Conservation (phyloP, 2,888 invertebrate genomes). For the Euplagia quadripunctaria region DNA sequence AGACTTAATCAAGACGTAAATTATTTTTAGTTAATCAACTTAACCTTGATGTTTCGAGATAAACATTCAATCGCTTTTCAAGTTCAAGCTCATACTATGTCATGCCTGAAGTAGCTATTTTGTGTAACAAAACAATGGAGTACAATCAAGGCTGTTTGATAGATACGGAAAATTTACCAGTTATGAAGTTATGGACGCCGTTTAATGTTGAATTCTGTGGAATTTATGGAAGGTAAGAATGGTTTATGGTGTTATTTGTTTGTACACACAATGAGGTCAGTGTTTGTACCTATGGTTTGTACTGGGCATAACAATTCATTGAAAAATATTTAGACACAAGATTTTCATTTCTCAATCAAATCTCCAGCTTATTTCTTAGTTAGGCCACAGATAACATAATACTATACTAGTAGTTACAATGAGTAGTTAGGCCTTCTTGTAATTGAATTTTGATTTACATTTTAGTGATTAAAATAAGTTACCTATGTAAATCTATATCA, state of each 20-base stretch:
- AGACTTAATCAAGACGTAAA: not conserved
- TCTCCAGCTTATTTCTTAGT: not conserved
- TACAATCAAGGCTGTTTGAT: constrained; percentile 65
- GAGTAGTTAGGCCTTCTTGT: not conserved
- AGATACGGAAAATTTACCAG: constrained; percentile 75
- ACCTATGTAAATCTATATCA: not conserved
- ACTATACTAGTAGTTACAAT: too few species aligned
- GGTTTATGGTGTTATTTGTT: not conserved
- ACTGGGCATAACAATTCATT: not conserved
- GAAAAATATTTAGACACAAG: not conserved
- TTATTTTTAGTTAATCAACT: not conserved
- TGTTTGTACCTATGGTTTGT: not conserved
- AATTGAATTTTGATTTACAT: too few species aligned
- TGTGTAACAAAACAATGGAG: constrained; percentile 64
- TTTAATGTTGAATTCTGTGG: constrained; percentile 70
- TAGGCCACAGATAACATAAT: too few species aligned
- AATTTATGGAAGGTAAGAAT: constrained; percentile 76
- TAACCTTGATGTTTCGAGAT: not conserved
- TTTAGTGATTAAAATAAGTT: not conserved
- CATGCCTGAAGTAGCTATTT: not conserved
- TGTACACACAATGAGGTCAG: not conserved
- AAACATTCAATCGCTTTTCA: not conserved
- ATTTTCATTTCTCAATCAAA: not conserved
- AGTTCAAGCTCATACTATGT: not conserved
- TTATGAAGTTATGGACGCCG: constrained; percentile 77